Evolutionary conservation across 2,888 invertebrate genomes (phyloP), one percentile per base, ranked within the genome.

Genomic region (Smittia sp.): DNA sequence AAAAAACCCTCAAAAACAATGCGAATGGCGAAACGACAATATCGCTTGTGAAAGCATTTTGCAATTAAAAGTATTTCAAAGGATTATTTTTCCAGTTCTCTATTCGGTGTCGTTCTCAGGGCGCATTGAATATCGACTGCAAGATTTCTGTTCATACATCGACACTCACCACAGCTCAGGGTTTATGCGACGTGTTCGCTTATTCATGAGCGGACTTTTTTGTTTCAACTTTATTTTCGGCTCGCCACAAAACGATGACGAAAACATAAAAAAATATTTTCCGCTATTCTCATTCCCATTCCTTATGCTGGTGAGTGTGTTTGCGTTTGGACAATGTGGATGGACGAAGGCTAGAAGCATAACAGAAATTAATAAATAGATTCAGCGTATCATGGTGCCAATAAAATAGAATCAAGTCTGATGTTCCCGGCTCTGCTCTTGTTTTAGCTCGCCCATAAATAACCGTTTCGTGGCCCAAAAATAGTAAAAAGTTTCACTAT

Each of bases 331-430:
- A 58, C 9, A 20, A 18, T 9, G 27, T 54, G 67, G 69, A 69
- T 46, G 11, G 52, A 46, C 2, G 25, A 25, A 46, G n/a, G 18
- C n/a, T 20, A 58, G 9, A 69, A 52, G 32, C 22, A 15, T 27
- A 69, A 69, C 63, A 1, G 24, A 54, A 41, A 67, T 69, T 69
- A 27, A 69, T 69, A 69, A 69, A 69, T 69, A 69, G 69, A 54
- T 69, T 68, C 52, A 54, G 69, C 69, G 18, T 52, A 27, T 69
- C 69, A 69, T 69, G 54, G 69, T 69, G 69, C 69, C 69, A 69
- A 69, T 69, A 54, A 69, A 69, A 69, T 22, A 27, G 27, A 69
- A 69, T 69, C 69, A 69, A 69, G 69, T 69, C 69, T 58, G 18
- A 58, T 58, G 58, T 22, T 58, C 20, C 15, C n/a, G 22, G 18